Conservation (phyloP, 2,113 vertebrate genomes). For the Seriola rivoliana region DNA sequence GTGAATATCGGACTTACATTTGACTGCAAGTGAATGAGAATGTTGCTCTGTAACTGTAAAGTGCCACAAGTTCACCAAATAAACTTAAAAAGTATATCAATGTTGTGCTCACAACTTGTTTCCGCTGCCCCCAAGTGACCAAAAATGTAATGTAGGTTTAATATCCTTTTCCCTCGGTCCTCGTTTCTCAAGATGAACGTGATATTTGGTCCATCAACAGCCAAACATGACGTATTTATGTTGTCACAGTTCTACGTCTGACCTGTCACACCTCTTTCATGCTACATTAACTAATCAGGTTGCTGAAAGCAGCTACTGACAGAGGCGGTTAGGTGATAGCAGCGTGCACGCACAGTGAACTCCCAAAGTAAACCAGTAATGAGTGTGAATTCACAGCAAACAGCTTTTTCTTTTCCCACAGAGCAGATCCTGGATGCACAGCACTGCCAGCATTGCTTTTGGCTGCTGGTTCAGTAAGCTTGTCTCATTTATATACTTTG, state of each 20-base stretch:
- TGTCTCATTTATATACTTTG: slow-evolving; percentile 62
- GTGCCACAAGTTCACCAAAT: background rate
- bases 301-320: slow-evolving; percentile 35
- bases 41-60: too few species aligned
- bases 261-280: slow-evolving; percentile 12
- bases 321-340: slow-evolving; percentile 38
- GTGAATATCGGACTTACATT: background rate
- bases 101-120: background rate
- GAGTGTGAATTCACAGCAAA: slow-evolving; percentile 55
- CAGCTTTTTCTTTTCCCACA: slow-evolving; percentile 26
- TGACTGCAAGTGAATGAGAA: too few species aligned
- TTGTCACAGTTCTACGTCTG: background rate
- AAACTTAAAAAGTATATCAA: background rate
- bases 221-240: background rate
- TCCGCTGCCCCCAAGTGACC: background rate
- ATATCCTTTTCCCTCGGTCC: background rate
- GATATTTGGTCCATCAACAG: background rate
- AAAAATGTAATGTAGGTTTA: background rate
- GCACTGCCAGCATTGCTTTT: slow-evolving; percentile 44
- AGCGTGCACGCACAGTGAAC: slow-evolving; percentile 33
- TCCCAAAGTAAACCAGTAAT: slow-evolving; percentile 59
- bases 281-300: slow-evolving; percentile 44
- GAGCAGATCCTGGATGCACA: slow-evolving; percentile 46
- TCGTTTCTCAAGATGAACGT: background rate
- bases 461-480: slow-evolving; percentile 41